Percentiles rank a stretch among this genome's conserved stretches.
phyloP scores from a whole-genome alignment of 2,797 vertebrate genomes.

The Vultur gryphus region DNA sequence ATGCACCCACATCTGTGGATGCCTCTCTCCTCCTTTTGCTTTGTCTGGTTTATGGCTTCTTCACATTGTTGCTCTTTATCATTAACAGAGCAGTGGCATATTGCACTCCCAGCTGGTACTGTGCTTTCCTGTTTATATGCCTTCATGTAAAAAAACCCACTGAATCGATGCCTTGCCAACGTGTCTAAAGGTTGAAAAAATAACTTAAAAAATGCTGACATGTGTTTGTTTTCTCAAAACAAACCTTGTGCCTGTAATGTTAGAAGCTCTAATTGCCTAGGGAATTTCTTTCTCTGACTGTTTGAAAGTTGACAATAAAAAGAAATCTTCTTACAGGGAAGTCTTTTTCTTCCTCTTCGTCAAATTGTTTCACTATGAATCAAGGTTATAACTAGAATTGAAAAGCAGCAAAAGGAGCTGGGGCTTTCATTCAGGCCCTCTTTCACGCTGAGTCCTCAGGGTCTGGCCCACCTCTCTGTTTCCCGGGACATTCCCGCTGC shows the following conservation, averaged over 20 bases:
- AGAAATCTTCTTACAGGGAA: neutral
- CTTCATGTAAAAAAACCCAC: neutral
- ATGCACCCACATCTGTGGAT: neutral
- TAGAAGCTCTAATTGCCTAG: neutral
- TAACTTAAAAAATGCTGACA: constrained; percentile 7
- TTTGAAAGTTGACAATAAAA: constrained; percentile 18
- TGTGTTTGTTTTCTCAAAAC: constrained; percentile 33
- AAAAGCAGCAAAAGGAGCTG: neutral
- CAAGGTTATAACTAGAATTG: neutral
- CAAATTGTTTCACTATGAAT: neutral
- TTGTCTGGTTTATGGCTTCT: neutral
- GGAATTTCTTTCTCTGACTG: neutral
- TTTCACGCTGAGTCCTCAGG: neutral
- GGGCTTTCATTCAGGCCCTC: neutral
- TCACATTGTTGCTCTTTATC: neutral
- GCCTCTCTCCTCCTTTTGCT: neutral
- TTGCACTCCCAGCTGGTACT: neutral
- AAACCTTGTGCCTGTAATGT: neutral
- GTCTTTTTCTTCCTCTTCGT: neutral
- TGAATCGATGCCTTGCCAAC: neutral
- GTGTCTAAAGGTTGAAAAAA: neutral
- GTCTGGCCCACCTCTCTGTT: neutral
- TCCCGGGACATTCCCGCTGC: neutral
- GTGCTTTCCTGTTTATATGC: neutral
- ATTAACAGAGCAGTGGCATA: neutral